Percentiles rank a stretch among this genome's conserved stretches.
phyloP scores from a whole-genome alignment of 2,888 invertebrate species.

The Philopedon plagiatum region DNA sequence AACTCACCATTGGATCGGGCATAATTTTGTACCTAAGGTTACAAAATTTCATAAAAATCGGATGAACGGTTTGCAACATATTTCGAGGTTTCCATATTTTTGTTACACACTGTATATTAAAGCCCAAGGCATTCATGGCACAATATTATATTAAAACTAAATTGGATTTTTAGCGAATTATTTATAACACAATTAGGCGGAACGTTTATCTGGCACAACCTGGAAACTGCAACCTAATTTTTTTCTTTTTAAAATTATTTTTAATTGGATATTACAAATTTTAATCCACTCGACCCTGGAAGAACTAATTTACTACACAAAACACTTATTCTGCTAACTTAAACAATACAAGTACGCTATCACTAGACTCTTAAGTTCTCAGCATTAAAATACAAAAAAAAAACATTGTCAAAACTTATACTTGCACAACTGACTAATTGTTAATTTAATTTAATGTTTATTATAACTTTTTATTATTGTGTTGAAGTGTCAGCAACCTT shows the following conservation, averaged over 20 bases:
- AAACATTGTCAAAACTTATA: slow-evolving; percentile 9
- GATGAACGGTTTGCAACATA: no score
- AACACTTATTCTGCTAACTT: neutral
- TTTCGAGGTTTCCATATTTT: no score
- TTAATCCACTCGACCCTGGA: neutral
- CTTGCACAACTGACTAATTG: slow-evolving; percentile 14
- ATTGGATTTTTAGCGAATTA: no score
- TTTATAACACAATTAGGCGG: neutral
- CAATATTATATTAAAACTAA: no score
- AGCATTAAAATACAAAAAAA: slow-evolving; percentile 5
- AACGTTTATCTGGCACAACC: neutral
- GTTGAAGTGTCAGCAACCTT: slow-evolving; percentile 1
- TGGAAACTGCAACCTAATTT: neutral
- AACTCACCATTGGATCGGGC: no score
- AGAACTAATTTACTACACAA: neutral
- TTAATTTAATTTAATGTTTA: slow-evolving; percentile 13
- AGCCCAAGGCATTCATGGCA: no score
- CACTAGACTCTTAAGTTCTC: neutral
- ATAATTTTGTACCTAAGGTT: no score
- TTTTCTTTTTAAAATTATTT: neutral
- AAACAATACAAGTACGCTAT: slow-evolving; percentile 2
- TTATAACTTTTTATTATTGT: neutral
- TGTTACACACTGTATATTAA: no score
- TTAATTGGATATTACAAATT: slow-evolving; percentile 1
- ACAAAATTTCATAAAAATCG: no score